A percentile compares a stretch with the other conserved stretches of the same genome.
These are phyloP conservation scores for Acronicta aceris DNA, from an alignment of 2,888 invertebrate species.

Conservation along the genomic window DNA sequence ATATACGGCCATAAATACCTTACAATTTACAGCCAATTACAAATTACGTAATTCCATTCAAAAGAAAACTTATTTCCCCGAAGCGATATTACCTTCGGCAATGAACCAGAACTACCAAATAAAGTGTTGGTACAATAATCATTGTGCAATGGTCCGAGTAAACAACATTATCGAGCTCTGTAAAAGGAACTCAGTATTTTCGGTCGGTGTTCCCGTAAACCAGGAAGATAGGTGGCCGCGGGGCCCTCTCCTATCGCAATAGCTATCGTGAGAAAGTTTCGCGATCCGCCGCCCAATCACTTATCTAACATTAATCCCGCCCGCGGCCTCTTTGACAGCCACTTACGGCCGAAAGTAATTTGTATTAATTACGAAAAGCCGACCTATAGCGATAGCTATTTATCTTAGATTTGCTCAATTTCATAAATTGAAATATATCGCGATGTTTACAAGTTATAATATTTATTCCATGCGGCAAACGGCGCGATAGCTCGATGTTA, in stretches of 20 bases:
- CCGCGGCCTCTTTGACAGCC: conserved; percentile 81
- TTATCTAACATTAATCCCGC: conserved; percentile 76
- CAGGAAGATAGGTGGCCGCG: conserved; percentile 57
- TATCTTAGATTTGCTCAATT: conserved; percentile 55
- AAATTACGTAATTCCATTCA: conserved; percentile 6
- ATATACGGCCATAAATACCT: no score
- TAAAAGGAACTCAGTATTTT: conserved; percentile 65
- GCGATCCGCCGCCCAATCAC: conserved; percentile 77
- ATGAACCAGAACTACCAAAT: conserved; percentile 12
- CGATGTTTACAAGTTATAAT: conserved; percentile 14
- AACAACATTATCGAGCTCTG: conserved; percentile 57
- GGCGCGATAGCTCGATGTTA: conserved; percentile 1
- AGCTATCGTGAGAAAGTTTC: conserved; percentile 82
- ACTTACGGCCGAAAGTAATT: conserved; percentile 75
- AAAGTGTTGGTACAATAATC: conserved; percentile 16
- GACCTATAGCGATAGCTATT: conserved; percentile 68
- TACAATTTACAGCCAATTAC: conserved; percentile 11
- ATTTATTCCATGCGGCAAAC: conserved; percentile 15
- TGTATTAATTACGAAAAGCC: conserved; percentile 79
- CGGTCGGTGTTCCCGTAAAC: conserved; percentile 58
- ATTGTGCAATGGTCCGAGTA: conserved; percentile 37
- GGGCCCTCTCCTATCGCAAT: conserved; percentile 64
- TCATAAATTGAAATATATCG: conserved; percentile 28
- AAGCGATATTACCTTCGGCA: background rate
- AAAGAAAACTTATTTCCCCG: conserved; percentile 7